Conservation (phyloP, 2,113 vertebrate genomes). For the Dolichallabes microphthalmus region DNA sequence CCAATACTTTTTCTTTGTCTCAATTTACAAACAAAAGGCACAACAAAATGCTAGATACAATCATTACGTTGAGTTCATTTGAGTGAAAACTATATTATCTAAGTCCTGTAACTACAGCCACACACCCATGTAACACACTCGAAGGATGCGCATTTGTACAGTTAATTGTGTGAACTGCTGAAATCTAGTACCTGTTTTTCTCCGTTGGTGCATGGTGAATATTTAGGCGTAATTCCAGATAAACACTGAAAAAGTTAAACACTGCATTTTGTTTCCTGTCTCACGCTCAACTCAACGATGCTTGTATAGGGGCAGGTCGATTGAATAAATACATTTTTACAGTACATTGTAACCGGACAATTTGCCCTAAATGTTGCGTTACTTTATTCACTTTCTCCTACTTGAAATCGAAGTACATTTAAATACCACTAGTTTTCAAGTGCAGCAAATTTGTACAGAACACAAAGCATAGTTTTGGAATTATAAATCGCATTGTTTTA, state of each 20-base stretch:
- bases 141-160: neutral
- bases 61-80: neutral
- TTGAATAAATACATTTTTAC: neutral
- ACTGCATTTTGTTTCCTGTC: neutral
- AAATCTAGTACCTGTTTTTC: neutral
- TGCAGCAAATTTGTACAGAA: neutral
- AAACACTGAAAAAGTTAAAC: neutral
- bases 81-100: neutral
- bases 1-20: neutral
- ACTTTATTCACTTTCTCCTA: neutral
- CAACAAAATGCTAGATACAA: neutral
- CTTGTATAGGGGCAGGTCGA: slow-evolving; percentile 22
- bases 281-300: neutral
- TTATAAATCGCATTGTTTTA: neutral
- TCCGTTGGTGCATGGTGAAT: neutral
- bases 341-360: neutral
- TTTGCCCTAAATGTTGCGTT: neutral
- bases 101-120: neutral
- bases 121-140: neutral
- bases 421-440: neutral
- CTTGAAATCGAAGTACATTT: neutral
- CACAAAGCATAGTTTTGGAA: neutral
- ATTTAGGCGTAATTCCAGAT: neutral
- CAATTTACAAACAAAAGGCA: neutral
- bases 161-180: neutral